These are phyloP conservation scores for Melanotaenia nigrans DNA, from an alignment of 2,797 vertebrate genomes.

Conservation along the genomic window DNA sequence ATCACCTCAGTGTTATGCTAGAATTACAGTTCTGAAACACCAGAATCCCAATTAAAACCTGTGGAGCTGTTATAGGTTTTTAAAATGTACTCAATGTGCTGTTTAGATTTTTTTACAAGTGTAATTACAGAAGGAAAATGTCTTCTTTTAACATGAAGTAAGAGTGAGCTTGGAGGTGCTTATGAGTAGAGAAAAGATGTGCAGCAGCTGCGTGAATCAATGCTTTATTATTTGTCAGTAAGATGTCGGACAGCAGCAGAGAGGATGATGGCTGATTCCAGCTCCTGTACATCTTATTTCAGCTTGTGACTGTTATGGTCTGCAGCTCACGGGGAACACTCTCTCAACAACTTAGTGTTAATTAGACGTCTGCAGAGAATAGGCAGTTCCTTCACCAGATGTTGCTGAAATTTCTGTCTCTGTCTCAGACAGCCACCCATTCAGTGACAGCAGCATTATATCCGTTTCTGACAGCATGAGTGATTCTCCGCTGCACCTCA, in stretches of 20 bases:
- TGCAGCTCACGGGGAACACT: conserved; percentile 63
- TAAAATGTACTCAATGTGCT: neutral
- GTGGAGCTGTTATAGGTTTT: neutral
- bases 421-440: conserved; percentile 24
- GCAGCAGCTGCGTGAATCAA: conserved; percentile 23
- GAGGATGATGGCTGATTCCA: conserved; percentile 51
- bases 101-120: neutral
- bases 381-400: conserved; percentile 63
- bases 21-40: conserved; percentile 1
- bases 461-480: conserved; percentile 40
- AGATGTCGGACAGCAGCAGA: conserved; percentile 41
- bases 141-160: neutral
- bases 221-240: conserved; percentile 49
- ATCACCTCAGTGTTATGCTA: neutral
- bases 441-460: conserved; percentile 44
- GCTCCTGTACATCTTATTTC: conserved; percentile 59
- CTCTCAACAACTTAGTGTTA: conserved; percentile 61
- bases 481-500: conserved; percentile 40
- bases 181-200: conserved; percentile 18
- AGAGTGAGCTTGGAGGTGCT: neutral
- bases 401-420: conserved; percentile 49
- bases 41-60: conserved; percentile 1
- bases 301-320: conserved; percentile 42
- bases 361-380: conserved; percentile 64
- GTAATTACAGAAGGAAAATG: conserved; percentile 1